These are phyloP conservation scores for Masticophis lateralis DNA, from an alignment of 2,797 vertebrate species.

Conservation along the genomic window DNA sequence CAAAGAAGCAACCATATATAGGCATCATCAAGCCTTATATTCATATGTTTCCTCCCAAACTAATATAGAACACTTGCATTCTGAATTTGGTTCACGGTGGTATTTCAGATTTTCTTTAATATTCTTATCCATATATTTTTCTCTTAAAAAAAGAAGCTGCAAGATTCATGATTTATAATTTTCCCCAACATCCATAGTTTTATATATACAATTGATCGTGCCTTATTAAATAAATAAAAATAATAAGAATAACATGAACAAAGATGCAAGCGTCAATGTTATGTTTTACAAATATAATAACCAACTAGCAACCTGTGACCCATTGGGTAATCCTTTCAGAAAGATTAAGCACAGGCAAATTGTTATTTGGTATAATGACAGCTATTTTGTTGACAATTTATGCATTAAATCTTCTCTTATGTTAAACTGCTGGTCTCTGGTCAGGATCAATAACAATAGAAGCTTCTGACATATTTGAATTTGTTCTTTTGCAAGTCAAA, in stretches of 20 bases:
- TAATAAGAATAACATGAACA: neutral
- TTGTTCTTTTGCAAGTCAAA: neutral
- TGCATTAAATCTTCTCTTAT: neutral
- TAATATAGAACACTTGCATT: neutral
- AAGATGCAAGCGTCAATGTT: neutral
- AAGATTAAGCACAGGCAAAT: neutral
- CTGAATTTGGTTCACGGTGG: neutral
- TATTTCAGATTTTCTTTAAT: neutral
- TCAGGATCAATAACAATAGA: neutral
- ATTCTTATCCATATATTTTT: neutral
- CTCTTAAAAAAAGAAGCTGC: neutral
- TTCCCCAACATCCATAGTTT: neutral
- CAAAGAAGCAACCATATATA: neutral
- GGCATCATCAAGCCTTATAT: neutral
- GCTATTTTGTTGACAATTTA: neutral
- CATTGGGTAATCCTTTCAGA: neutral
- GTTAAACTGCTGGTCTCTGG: neutral
- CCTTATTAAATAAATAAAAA: neutral
- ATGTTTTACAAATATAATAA: neutral
- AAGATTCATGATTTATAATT: neutral
- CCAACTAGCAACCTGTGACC: neutral
- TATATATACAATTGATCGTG: neutral
- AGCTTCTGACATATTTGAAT: neutral
- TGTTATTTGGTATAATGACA: neutral
- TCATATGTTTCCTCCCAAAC: neutral